phyloP scores from a whole-genome alignment of 92 coral and sea anemone genomes.

The Bergia puertoricense region DNA sequence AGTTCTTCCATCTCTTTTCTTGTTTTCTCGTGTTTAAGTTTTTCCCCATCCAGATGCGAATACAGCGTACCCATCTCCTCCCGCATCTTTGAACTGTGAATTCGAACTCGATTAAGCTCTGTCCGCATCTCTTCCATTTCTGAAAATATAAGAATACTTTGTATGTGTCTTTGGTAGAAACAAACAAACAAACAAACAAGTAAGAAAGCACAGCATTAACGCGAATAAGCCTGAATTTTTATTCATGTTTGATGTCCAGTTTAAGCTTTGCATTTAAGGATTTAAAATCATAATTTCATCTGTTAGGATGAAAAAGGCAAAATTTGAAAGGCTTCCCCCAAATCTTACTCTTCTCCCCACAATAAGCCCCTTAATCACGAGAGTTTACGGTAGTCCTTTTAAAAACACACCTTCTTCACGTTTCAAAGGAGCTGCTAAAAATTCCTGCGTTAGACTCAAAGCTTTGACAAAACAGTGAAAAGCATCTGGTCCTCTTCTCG shows the following conservation, averaged over 20 bases:
- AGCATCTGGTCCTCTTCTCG: conserved; percentile 83
- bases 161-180: not conserved
- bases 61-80: conserved; percentile 37
- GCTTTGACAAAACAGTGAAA: conserved; percentile 71
- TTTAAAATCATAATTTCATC: too few relatives aligned
- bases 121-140: conserved; percentile 73
- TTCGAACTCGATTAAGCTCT: conserved; percentile 66
- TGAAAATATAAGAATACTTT: conserved; percentile 10
- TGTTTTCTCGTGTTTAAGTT: conserved; percentile 53
- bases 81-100: conserved; percentile 59
- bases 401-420: conserved; percentile 60
- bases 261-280: too few relatives aligned
- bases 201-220: not conserved
- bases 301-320: too few relatives aligned
- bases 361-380: too few relatives aligned
- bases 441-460: conserved; percentile 61
- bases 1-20: conserved; percentile 71
- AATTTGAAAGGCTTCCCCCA: too few relatives aligned
- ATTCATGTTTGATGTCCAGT: too few relatives aligned
- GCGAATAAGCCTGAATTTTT: too few relatives aligned
- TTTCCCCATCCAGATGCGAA: conserved; percentile 48
- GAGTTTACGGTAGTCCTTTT: not conserved
- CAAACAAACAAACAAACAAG: not conserved
- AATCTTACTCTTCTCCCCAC: too few relatives aligned
- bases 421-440: conserved; percentile 55